phyloP scores from a whole-genome alignment of 2,113 vertebrate species.

The Epinephelus cyanopodus region DNA sequence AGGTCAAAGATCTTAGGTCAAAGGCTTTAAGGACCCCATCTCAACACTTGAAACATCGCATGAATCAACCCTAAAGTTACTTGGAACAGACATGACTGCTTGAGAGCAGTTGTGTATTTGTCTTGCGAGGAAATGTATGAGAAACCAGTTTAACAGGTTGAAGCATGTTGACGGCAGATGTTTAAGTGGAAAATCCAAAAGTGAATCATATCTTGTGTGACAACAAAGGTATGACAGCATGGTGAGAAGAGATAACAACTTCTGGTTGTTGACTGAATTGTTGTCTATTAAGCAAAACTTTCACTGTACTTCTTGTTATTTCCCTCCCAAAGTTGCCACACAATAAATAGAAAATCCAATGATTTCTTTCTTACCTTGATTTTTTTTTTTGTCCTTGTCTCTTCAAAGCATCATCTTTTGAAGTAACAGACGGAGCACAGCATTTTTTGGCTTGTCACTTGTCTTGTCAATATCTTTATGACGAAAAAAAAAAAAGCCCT shows the following conservation, averaged over 20 bases:
- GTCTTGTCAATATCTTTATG: constrained; percentile 24
- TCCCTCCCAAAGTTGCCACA: background rate
- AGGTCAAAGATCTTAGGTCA: constrained; percentile 15
- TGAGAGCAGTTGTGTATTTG: constrained; percentile 13
- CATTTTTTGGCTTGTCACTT: constrained; percentile 60
- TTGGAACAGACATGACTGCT: background rate
- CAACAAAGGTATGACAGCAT: background rate
- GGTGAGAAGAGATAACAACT: background rate
- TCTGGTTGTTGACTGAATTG: background rate
- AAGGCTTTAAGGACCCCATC: background rate
- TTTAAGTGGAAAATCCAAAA: constrained; percentile 33
- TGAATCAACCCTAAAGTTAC: constrained; percentile 2
- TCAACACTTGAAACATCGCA: background rate
- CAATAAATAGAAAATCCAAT: constrained; percentile 7
- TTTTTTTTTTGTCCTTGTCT: constrained; percentile 9
- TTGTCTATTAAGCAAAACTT: background rate
- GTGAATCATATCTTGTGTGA: background rate
- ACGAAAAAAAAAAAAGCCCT: constrained; percentile 29
- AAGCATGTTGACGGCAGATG: constrained; percentile 38
- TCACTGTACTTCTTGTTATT: background rate
- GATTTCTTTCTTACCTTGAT: constrained; percentile 58
- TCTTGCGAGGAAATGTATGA: background rate
- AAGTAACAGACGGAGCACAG: constrained; percentile 32
- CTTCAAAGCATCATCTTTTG: constrained; percentile 70
- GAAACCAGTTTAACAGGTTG: constrained; percentile 72